Base-by-base conservation (phyloP, 2,888 invertebrate species). In the Apomyelois bistriatella region DNA sequence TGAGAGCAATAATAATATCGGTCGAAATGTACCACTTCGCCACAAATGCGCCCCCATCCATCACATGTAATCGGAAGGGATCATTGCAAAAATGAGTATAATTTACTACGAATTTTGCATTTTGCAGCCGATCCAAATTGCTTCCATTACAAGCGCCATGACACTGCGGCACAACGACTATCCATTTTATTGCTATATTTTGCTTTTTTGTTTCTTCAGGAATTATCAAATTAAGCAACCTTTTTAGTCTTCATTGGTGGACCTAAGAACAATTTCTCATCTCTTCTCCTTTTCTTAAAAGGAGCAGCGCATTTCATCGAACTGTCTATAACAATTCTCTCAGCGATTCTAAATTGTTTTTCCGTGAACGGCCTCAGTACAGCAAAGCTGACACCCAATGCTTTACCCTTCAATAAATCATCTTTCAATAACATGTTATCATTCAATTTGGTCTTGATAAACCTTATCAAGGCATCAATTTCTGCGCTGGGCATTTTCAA, bases 1-100 rank as follows among this genome's bases (percentile, higher is more conserved):
- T 57, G 59, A 58, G 62, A 65, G 55, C 57, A 59, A 53, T 53
- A 54, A 60, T 59, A 61, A 65, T 70, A 70, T 71, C 60, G 63
- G 62, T 70, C 62, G 63, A 64, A 70, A 68, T 66, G 61, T 70
- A 70, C 66, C 65, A 63, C 72, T 71, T 64, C 65, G 60, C 71
- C 74, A 70, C 71, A 75, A 77, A 75, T 70, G 73, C 68, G 68
- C 64, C 64, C 10, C 67, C 71, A 79, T 85, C 76, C 76, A 83
- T 86, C 83, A 84, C 72, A 72, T 77, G 80, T 84, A 85, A 86
- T 85, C 85, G 85, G 85, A 87, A 85, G 70, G 81, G 82, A 85
- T 86, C 85, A 82, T 79, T 85, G 80, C 81, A 78, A 74, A 82
- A 82, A 85, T 82, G 82, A 80, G 79, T 76, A 79, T 85, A 83